phyloP scores from a whole-genome alignment of 2,113 vertebrate species.

The Phaethornis superciliosus region DNA sequence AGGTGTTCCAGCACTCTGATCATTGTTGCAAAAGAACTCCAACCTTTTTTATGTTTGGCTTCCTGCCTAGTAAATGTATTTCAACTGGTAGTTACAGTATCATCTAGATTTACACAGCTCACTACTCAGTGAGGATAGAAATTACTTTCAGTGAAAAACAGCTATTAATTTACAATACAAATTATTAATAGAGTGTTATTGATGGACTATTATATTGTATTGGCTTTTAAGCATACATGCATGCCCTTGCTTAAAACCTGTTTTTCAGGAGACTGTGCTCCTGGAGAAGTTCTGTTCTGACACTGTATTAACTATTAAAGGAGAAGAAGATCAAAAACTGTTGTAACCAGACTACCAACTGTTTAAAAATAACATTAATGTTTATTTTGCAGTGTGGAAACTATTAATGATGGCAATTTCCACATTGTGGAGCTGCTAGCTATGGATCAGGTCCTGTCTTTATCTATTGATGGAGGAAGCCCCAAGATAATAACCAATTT shows the following conservation, averaged over 20 bases:
- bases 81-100: not conserved
- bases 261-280: not conserved
- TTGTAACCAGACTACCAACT: not conserved
- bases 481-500: conserved; percentile 94
- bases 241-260: not conserved
- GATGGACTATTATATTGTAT: not conserved
- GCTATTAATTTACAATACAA: not conserved
- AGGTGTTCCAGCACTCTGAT: not conserved
- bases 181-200: not conserved
- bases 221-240: not conserved
- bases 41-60: not conserved
- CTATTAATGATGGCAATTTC: conserved; percentile 96
- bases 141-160: not conserved
- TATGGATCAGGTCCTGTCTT: conserved; percentile 89
- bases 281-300: not conserved
- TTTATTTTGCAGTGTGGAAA: conserved; percentile 87
- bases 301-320: not conserved
- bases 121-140: not conserved
- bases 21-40: not conserved
- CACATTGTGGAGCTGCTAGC: conserved; percentile 93
- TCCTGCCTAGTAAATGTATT: not conserved
- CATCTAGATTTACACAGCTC: not conserved
- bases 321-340: not conserved
- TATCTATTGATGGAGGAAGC: conserved; percentile 92
- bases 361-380: conserved; percentile 1